Base-by-base conservation (phyloP, 2,797 vertebrate species). In the Macropus fuliginosus region DNA sequence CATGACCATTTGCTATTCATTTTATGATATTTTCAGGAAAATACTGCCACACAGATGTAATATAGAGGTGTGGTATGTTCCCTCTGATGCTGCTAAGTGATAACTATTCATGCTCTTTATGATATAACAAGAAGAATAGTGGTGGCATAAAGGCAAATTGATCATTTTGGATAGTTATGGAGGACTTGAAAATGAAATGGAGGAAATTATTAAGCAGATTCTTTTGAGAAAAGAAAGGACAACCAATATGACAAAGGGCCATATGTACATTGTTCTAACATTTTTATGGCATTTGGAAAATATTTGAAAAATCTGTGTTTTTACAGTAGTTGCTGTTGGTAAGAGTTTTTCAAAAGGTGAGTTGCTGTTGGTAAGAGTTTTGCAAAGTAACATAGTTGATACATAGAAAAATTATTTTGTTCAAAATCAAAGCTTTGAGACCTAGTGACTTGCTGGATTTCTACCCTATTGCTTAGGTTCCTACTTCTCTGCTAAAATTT, bases 181-280 rank as follows among this genome's bases (percentile, higher is more conserved):
- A 54, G 66, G 4, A 92, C 40, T 97, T 97, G 81, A 89, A 92
- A 91, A 87, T 87, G 94, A 94, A 56, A 62, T 95, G 74, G 10
- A 92, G 11, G n/a, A 96, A 96, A 92, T 54, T 94, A n/a, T 3
- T 46, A 95, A 94, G 52, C 81, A 95, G 90, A 27, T n/a, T 95
- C 0, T 10, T 97, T 92, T 97, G 2, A 24, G 27, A n/a, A 90
- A 93, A 27, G 14, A 18, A 50, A 90, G 95, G 90, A 94, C 28
- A 11, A 4, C 28, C 9, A 28, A 31, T 54, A 28, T 18, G 21
- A 46, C 40, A 87, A 87, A 11, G 74, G 40, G 18, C 40, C 24
- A 50, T 27, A n/a, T 74, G n/a, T 21, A 5, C 34, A n/a, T n/a
- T 54, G 2, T 34, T 34, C 31, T 91, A 16, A 91, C 21, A 55